A percentile compares a stretch with the other conserved stretches of the same genome.
phyloP scores from a whole-genome alignment of 1,140 invertebrate genomes.

The Thalassaphorura encarpata region DNA sequence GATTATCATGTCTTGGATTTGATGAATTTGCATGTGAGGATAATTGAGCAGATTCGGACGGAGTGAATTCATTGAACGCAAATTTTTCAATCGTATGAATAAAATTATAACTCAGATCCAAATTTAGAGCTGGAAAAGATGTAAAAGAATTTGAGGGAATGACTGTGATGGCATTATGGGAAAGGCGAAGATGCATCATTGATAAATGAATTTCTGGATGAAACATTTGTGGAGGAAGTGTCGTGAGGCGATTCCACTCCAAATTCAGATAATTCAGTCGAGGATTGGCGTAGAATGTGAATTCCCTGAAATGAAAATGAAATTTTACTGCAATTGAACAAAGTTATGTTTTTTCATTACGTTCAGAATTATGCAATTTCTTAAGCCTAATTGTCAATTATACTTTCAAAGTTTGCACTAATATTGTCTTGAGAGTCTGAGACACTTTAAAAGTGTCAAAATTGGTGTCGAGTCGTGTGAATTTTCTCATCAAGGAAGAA shows the following conservation, averaged over 20 bases:
- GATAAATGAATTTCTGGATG: conserved; percentile 56
- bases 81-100: neutral
- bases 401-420: too few relatives aligned
- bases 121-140: conserved; percentile 28
- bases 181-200: conserved; percentile 62
- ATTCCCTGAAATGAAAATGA: conserved; percentile 17
- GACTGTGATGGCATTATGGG: conserved; percentile 57
- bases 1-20: neutral
- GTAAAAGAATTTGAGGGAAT: conserved; percentile 48
- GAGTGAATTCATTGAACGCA: neutral
- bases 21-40: too few relatives aligned
- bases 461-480: too few relatives aligned
- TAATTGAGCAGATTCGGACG: neutral
- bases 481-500: too few relatives aligned
- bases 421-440: too few relatives aligned
- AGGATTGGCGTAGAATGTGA: conserved; percentile 36
- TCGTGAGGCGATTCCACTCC: conserved; percentile 65
- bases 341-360: too few relatives aligned
- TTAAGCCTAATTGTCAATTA: too few relatives aligned
- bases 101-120: conserved; percentile 28
- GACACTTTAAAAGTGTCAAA: too few relatives aligned
- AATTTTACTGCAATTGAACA: too few relatives aligned
- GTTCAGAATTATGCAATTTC: too few relatives aligned
- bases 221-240: conserved; percentile 54
- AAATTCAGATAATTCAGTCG: conserved; percentile 72